These are phyloP conservation scores for Shargacucullia verbasci DNA, from an alignment of 2,888 invertebrate genomes.

Conservation along the genomic window DNA sequence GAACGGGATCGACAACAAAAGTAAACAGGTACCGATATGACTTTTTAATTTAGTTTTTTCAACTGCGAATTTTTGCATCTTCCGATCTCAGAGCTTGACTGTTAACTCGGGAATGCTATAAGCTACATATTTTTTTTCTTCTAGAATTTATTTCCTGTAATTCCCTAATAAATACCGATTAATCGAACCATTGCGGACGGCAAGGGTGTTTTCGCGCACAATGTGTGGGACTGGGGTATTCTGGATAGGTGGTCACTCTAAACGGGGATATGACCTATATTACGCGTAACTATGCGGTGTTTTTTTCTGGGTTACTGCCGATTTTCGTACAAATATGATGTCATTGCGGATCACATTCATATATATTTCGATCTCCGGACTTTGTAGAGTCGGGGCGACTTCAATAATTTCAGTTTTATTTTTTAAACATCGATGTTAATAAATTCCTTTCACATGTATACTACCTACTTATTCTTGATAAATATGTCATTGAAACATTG, in stretches of 20 bases:
- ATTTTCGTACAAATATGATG: conserved; percentile 57
- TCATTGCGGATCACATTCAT: conserved; percentile 43
- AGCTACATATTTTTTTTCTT: conserved; percentile 39
- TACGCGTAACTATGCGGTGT: conserved; percentile 66
- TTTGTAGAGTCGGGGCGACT: conserved; percentile 17
- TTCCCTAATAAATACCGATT: conserved; percentile 26
- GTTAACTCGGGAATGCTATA: conserved; percentile 7
- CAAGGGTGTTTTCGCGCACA: conserved; percentile 77
- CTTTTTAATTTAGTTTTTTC: conserved; percentile 66
- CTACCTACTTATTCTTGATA: neutral
- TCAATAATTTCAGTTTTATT: conserved; percentile 1
- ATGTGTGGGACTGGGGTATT: conserved; percentile 67
- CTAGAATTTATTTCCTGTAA: too few relatives aligned
- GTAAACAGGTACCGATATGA: conserved; percentile 86
- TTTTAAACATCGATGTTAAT: neutral
- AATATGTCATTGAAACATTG: conserved; percentile 25
- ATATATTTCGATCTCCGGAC: conserved; percentile 34
- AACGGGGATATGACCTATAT: conserved; percentile 86
- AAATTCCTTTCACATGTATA: neutral
- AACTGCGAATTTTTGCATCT: conserved; percentile 53
- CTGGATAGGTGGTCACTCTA: conserved; percentile 74
- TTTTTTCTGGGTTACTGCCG: conserved; percentile 62
- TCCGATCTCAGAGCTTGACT: conserved; percentile 30
- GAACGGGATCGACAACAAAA: conserved; percentile 89
- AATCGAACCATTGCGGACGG: conserved; percentile 54